Base-by-base conservation (phyloP, 2,888 invertebrate species). In the Mechanitis mazaeus region DNA sequence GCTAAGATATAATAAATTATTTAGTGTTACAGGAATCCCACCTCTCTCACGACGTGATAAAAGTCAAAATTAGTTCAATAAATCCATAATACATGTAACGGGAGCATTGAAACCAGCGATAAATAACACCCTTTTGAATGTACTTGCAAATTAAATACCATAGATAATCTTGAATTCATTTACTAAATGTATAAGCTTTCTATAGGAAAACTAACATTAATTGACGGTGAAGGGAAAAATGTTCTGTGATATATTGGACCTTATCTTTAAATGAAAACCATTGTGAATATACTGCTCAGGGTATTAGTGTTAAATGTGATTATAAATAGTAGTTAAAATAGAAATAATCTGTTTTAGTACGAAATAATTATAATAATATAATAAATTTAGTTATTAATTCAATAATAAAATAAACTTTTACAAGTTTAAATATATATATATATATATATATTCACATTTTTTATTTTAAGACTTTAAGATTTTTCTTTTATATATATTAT, bases 121-220 rank as follows among this genome's bases (percentile, higher is more conserved):
- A 64, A 61, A 64, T 59, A 28, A 58, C 57, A 12, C 31, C 62
- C 53, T 53, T 58, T 58, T 56, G 56, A 57, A 38, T 54, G 31
- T 38, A 33, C 56, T 45, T 58, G 61, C 58, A 64, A 66, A 66
- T 64, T 64, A 62, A 66, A 64, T 64, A 54, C 55, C 60, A 56
- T 11, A 60, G 60, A 64, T 64, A 55, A 64, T 64, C 64, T 60
- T 47, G 62, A 56, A 28, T 64, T 66, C 62, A 60, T 66, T 66
- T 56, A 38, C 50, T 64, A 59, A 64, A 64, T 63, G 61, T 59
- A 45, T 54, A 45, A 56, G 58, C 66, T 66, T 66, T 61, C 56
- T 53, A 54, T 46, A 33, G 54, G 38, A 47, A 54, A 38, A 54
- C 45, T 53, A 53, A 11, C 11, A 42, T 50, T 28, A 6, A 50